Evolutionary conservation across 1,140 invertebrate genomes (phyloP), one percentile per base, ranked within the genome.

Genomic region (Anadara kagoshimensis): DNA sequence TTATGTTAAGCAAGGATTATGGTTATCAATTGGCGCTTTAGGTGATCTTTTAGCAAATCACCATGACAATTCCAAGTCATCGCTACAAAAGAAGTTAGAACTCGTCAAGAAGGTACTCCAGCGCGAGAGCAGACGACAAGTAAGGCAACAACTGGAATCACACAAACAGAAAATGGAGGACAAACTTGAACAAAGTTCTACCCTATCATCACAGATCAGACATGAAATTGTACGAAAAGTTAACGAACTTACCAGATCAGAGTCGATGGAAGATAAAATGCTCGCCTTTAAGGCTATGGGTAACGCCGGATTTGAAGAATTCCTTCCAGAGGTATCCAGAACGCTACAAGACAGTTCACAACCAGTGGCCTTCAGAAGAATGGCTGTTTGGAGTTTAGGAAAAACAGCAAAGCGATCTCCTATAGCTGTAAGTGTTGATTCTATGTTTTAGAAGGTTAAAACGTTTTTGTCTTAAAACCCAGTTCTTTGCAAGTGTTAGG

Each of bases 301-400:
- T 43, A 87, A 87, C 64, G 67, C 81, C 24, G 86, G 84, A 72
- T 65, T 85, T 36, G 70, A 70, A 14, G 77, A 81, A 26, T 67
- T 68, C 29, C 51, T 87, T 56, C 71, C 75, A 12, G 43, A 73
- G 12, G 44, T 83, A 12, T 73, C 82, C 36, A 74, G 73, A 51
- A 57, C 83, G 49, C 78, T 86, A 24, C 16, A 58, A 22, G 80
- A 87, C 65, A 69, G 54, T 53, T 61, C 69, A 4, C 47, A 77
- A 65, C 73, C 80, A 12, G 45, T 59, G 29, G 64, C 80, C 26
- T 59, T 83, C 51, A 78, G 86, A 49, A 59, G 78, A 20, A 72
- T 78, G 24, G 86, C 85, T 18, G 80, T 87, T 47, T 85, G 82
- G 51, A 79, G 82, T 45, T 70, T 87, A 16, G 61, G 83, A 45